A percentile compares a stretch with the other conserved stretches of the same genome.
Evolutionary conservation across 2,888 invertebrate genomes (phyloP).

Genomic region (Callimorpha dominula): DNA sequence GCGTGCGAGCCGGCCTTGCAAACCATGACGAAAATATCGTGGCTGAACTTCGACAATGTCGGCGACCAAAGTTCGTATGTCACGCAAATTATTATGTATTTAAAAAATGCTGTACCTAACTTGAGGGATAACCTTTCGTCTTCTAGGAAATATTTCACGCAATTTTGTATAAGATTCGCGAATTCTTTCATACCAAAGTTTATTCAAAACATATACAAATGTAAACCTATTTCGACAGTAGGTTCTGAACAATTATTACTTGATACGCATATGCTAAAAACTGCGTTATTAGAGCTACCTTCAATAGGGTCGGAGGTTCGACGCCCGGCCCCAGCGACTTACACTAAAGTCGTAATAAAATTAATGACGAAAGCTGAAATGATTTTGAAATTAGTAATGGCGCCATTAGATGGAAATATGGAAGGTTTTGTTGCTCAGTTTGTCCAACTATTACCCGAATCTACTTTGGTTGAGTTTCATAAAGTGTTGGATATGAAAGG

Average conservation of each 20-base stretch:
- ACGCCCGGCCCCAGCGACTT: constrained; percentile 96
- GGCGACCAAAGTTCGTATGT: constrained; percentile 99
- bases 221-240: constrained; percentile 94
- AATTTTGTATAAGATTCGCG: constrained; percentile 98
- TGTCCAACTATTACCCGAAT: constrained; percentile 95
- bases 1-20: constrained; percentile 97
- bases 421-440: constrained; percentile 96
- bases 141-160: constrained; percentile 98
- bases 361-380: constrained; percentile 99
- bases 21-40: constrained; percentile 97
- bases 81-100: constrained; percentile 94
- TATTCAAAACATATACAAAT: constrained; percentile 95
- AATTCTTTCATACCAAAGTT: constrained; percentile 98
- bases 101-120: constrained; percentile 95
- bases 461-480: constrained; percentile 96
- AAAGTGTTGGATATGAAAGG: constrained; percentile 98
- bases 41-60: constrained; percentile 97
- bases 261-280: constrained; percentile 98
- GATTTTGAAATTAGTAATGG: constrained; percentile 99
- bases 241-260: constrained; percentile 98
- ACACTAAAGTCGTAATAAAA: constrained; percentile 93
- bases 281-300: constrained; percentile 97
- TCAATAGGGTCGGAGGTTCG: constrained; percentile 96
- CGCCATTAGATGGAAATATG: constrained; percentile 90
- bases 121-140: constrained; percentile 95